phyloP scores from a whole-genome alignment of 64 coral and sea anemone genomes.

The Montipora efflorescens region DNA sequence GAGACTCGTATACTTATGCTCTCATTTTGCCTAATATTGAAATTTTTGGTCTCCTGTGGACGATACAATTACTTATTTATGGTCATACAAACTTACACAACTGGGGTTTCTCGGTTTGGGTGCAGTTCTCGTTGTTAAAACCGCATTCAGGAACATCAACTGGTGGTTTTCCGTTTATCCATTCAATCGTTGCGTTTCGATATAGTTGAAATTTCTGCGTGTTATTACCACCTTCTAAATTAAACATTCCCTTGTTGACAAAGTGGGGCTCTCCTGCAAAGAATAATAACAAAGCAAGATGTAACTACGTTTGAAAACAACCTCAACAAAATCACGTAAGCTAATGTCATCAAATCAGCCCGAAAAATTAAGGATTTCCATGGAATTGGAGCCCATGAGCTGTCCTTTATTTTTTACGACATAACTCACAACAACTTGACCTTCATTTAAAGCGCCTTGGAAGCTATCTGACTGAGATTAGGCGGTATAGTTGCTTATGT shows the following conservation, averaged over 20 bases:
- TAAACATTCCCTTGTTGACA: constrained; percentile 30
- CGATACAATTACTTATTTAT: not conserved
- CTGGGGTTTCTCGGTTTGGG: not conserved
- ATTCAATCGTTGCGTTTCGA: constrained; percentile 51
- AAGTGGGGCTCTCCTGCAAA: not conserved
- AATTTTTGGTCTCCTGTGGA: too few relatives aligned
- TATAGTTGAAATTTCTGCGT: constrained; percentile 35
- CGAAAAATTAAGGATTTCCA: too few relatives aligned
- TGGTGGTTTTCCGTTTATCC: constrained; percentile 71
- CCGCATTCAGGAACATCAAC: constrained; percentile 80
- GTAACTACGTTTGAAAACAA: not conserved
- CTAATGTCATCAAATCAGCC: too few relatives aligned
- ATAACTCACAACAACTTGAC: too few relatives aligned
- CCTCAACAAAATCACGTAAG: too few relatives aligned
- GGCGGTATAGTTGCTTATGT: too few relatives aligned
- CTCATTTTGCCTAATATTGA: too few relatives aligned
- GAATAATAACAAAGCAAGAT: not conserved
- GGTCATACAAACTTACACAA: constrained; percentile 21
- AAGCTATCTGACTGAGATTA: too few relatives aligned
- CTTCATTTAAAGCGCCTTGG: too few relatives aligned
- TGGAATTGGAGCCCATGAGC: too few relatives aligned
- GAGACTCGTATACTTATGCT: too few relatives aligned
- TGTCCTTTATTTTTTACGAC: too few relatives aligned
- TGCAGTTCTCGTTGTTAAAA: constrained; percentile 84
- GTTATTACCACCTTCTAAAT: not conserved